Evolutionary conservation across 2,888 invertebrate genomes (phyloP).

Genomic region (Drosophila siamana): DNA sequence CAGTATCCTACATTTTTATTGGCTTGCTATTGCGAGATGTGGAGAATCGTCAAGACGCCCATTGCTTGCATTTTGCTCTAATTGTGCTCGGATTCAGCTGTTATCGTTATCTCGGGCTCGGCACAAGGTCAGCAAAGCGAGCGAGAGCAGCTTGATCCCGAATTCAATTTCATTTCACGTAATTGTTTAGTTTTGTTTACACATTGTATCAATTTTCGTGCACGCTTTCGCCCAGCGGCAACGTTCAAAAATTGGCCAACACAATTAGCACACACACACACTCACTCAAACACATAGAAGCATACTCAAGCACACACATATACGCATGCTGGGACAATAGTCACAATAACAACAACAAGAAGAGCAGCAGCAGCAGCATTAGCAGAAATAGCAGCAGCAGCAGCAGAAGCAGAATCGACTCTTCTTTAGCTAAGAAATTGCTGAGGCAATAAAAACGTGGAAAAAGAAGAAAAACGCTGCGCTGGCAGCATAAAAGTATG

Average conservation of each 20-base stretch:
- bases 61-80: conserved; percentile 38
- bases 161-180: conserved; percentile 63
- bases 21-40: conserved; percentile 46
- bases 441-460: conserved; percentile 63
- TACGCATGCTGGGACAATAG: conserved; percentile 18
- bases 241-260: conserved; percentile 57
- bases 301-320: conserved; percentile 2
- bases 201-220: conserved; percentile 65
- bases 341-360: conserved; percentile 29
- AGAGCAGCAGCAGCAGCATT: conserved; percentile 19
- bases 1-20: conserved; percentile 82
- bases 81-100: conserved; percentile 46
- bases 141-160: conserved; percentile 21
- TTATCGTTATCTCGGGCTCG: conserved; percentile 36
- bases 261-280: conserved; percentile 52
- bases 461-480: conserved; percentile 36
- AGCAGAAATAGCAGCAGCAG: conserved; percentile 5
- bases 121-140: conserved; percentile 58
- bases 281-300: conserved; percentile 26
- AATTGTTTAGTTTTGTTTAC: conserved; percentile 68
- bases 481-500: conserved; percentile 67
- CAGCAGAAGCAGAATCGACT: conserved; percentile 22
- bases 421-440: conserved; percentile 65
- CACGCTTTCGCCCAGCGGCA: conserved; percentile 31
- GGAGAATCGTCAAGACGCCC: conserved; percentile 22